phyloP scores from a whole-genome alignment of 2,888 invertebrate species.

The Apodemia hepburni region DNA sequence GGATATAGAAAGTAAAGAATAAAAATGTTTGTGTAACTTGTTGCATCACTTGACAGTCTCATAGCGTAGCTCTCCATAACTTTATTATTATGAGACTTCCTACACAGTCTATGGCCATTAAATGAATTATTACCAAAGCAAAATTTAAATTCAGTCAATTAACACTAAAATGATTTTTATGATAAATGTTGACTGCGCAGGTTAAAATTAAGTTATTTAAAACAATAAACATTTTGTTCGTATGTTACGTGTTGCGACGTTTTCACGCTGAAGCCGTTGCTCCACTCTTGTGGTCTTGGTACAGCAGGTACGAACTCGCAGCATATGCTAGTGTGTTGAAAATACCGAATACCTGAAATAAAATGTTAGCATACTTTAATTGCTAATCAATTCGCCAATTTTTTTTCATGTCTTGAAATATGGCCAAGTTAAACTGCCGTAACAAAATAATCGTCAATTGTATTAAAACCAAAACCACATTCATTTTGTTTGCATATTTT shows the following conservation, averaged over 20 bases:
- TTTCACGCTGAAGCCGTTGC: conserved; percentile 35
- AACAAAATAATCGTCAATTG: too few relatives aligned
- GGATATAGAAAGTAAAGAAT: not conserved
- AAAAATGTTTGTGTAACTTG: not conserved
- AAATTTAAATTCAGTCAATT: conserved; percentile 19
- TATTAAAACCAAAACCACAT: too few relatives aligned
- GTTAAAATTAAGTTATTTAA: conserved; percentile 27
- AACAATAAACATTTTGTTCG: conserved; percentile 37
- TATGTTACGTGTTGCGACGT: conserved; percentile 28
- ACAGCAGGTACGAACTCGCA: conserved; percentile 87
- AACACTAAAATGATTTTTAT: conserved; percentile 18
- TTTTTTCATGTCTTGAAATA: too few relatives aligned
- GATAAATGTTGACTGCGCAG: conserved; percentile 14
- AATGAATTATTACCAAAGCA: conserved; percentile 20
- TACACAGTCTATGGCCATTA: conserved; percentile 30
- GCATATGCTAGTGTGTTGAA: conserved; percentile 91
- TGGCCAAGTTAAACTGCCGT: too few relatives aligned
- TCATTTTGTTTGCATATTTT: too few relatives aligned
- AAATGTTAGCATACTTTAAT: conserved; percentile 16
- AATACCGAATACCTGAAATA: conserved; percentile 87
- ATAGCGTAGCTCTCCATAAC: not conserved
- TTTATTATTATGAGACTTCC: conserved; percentile 18
- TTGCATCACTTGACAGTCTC: conserved; percentile 5
- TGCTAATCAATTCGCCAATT: not conserved
- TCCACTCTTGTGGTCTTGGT: conserved; percentile 84